Base-by-base conservation (phyloP, 2,888 invertebrate species). In the Parnassius smintheus region DNA sequence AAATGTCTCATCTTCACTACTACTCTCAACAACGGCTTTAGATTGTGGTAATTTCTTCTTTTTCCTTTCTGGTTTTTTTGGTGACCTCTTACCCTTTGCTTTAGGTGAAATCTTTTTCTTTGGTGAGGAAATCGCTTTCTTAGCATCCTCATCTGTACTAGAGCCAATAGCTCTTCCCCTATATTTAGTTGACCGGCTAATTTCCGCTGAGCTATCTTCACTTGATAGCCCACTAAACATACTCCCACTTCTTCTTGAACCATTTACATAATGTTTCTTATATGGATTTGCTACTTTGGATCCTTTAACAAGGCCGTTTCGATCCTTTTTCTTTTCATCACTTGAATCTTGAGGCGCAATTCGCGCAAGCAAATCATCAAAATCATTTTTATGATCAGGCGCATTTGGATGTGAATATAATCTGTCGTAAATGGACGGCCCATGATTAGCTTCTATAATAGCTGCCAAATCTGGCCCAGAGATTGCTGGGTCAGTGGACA, bases 381-480 rank as follows among this genome's bases (percentile, higher is more conserved):
- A 95, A 77, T 95, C 94, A 70, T 92, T 92, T 60, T 94, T 94
- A 69, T 95, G 94, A 76, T 94, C 94, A 64, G 94, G 93, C 22
- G 95, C 94, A 72, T 92, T 89, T 11, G 93, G 88, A 77, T 96
- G 95, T 22, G 97, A 97, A 83, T 97, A 98, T 63, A 97, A 90
- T 68, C 95, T 94, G 81, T 98, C 98, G 78, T 98, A 98, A 70
- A 98, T 95, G 50, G 96, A 96, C 51, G 97, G 96, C 0, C 97
- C 97, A 80, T 97, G 97, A 84, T 98, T 97, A 12, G 97, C 97
- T 77, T 96, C 96, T 66, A 96, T 93, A 13, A 98, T 96, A 10
- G 97, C 97, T 57, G 93, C 85, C 56, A 94, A 84, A 67, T 96
- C 95, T 18, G 92, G 83, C 1, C 87, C 84, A 7, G 93, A 85